Evolutionary conservation across 2,113 vertebrate species (phyloP).

Genomic region (Rattus rattus): DNA sequence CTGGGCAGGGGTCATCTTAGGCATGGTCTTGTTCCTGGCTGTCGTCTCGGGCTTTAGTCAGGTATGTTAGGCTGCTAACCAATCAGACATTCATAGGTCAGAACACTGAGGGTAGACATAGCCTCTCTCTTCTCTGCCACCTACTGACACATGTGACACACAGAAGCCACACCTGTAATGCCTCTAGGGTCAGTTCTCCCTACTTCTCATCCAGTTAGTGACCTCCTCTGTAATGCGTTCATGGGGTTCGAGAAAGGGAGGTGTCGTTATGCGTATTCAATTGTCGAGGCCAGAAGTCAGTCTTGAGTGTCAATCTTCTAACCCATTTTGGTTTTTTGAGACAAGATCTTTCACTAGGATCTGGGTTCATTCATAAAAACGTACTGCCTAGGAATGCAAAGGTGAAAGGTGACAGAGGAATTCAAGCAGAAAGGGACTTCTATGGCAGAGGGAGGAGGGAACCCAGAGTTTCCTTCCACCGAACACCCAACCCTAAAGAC

Average conservation of each 20-base stretch:
- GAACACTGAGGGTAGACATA: background rate
- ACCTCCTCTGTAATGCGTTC: fast-evolving
- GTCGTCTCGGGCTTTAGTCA: too few relatives aligned
- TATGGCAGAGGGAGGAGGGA: background rate
- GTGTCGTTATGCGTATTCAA: background rate
- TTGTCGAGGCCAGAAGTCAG: background rate
- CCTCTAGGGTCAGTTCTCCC: background rate
- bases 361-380: background rate
- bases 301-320: background rate
- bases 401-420: background rate
- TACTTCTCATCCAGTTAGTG: background rate
- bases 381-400: fast-evolving
- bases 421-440: background rate
- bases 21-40: background rate
- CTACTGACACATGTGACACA: background rate
- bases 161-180: background rate
- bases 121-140: background rate
- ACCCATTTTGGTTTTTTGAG: background rate
- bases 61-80: background rate
- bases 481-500: background rate
- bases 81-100: background rate
- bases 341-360: background rate
- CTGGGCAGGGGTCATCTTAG: background rate
- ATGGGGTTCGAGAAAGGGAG: too few relatives aligned
- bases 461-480: background rate